A percentile compares a stretch with the other conserved stretches of the same genome.
These are phyloP conservation scores for Notarius quadriscutis DNA, from an alignment of 2,113 vertebrate species.

Conservation along the genomic window DNA sequence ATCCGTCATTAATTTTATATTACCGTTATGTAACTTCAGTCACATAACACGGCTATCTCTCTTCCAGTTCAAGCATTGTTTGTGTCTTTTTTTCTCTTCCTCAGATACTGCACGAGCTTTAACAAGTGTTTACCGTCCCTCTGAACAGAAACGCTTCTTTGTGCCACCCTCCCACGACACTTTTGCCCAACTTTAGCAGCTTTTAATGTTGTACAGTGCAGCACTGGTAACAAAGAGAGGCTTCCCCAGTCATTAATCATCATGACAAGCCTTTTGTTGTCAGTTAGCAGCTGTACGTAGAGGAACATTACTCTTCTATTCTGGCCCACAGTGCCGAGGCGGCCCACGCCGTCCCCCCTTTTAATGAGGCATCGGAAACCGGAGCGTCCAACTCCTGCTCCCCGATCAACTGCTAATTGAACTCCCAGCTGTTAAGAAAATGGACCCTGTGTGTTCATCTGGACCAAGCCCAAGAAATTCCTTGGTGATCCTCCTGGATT, in stretches of 20 bases:
- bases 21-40: neutral
- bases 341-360: conserved; percentile 41
- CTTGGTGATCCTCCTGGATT: conserved; percentile 16
- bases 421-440: conserved; percentile 57
- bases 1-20: conserved; percentile 19
- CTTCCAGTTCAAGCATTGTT: neutral
- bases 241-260: conserved; percentile 73
- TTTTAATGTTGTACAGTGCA: conserved; percentile 57
- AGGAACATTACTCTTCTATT: conserved; percentile 69
- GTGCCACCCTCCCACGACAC: neutral
- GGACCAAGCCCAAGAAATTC: conserved; percentile 42
- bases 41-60: neutral
- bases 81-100: neutral
- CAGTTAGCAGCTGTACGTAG: conserved; percentile 68
- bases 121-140: conserved; percentile 21
- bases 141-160: neutral
- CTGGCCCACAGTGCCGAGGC: conserved; percentile 47
- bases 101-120: neutral
- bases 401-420: conserved; percentile 56
- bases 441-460: conserved; percentile 46
- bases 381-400: conserved; percentile 51
- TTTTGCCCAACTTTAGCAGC: conserved; percentile 49
- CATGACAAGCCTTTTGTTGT: conserved; percentile 74
- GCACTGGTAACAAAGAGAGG: conserved; percentile 60
- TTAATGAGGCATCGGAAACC: conserved; percentile 55